Base-by-base conservation (phyloP, 1,140 invertebrate genomes). In the Radopholus similis region DNA sequence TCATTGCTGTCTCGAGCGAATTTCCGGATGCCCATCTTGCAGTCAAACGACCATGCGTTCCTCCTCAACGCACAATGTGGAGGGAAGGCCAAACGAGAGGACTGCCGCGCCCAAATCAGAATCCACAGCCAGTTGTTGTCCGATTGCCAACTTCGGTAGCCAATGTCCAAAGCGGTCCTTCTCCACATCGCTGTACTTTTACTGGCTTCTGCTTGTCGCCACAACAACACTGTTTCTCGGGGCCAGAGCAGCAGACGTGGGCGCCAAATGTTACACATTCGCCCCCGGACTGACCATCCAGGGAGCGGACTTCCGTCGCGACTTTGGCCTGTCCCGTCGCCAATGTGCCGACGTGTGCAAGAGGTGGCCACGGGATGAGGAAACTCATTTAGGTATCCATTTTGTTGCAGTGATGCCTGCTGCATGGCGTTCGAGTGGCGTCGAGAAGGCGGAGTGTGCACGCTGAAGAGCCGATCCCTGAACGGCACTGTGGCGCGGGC, bases 351-450 rank as follows among this genome's bases (percentile, higher is more conserved):
- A 70, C 5, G 53, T 44, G 13, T 74, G 72, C 54, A 75, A 71
- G 58, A 37, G 38, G 35, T 56, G 26, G 13, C 13, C 23, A 60
- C 18, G 38, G n/a, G 32, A 34, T 26, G 23, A 64, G 21, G 1
- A 18, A 63, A 15, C 11, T 32, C 23, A 35, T 28, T 44, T 62
- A 57, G 26, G 32, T 30, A 18, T 15, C 37, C 26, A n/a, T n/a
- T n/a, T n/a, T n/a, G n/a, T 58, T 28, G 23, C 18, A 58, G 44
- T 30, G 71, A 72, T 40, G 32, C 55, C 53, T 71, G 65, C 42
- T 76, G 72, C 40, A 76, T 74, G 68, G 72, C 60, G 8, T 74
- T 74, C 42, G 72, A 74, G 42, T 74, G 59, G 68, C 35, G 53
- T 15, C 54, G 53, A 26, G 38, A 28, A 21, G 66, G 47, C 21